Base-by-base conservation (phyloP, 2,113 vertebrate species). In the Orthonyx spaldingii region DNA sequence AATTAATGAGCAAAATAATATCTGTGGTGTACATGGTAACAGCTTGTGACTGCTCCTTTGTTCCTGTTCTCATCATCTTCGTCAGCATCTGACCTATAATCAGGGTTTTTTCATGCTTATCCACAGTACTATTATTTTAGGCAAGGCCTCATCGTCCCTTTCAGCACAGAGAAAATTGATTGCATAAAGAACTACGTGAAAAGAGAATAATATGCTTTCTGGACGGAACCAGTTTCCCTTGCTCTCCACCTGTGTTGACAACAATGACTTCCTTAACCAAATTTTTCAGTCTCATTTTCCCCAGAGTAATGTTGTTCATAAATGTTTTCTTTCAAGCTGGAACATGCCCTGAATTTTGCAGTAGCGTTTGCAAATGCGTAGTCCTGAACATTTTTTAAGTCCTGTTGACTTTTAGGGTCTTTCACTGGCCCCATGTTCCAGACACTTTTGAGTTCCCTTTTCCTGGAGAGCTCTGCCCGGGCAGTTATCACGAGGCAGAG, bases 1-100 rank as follows among this genome's bases (percentile, higher is more conserved):
- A 94, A 93, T 94, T 96, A 96, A 97, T 96, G 93, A 94, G 63
- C 82, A 91, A 97, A 96, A 96, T 97, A 96, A 39, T 94, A 95
- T 96, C 92, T 93, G 60, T 92, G 84, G 90, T 92, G n/a, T 64
- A 92, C 90, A 77, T 91, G 89, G 87, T 72, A 97, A 91, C 92
- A 92, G 78, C 68, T 79, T 95, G 84, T 91, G 87, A 81, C 47
- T 80, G 69, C 44, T 94, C 70, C 83, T 97, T 97, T 97, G 89
- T 96, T 96, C 93, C 56, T 66, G 35, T 86, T 89, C 84, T 85
- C 65, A 44, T 86, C 39, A 32, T 80, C 61, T 46, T 93, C n/a
- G 50, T 94, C 55, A 77, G 76, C 83, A 87, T 91, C 93, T 94
- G 95, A 94, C 93, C 96, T 96, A 63, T 91, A 96, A 89, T 94